Evolutionary conservation across 2,113 vertebrate species (phyloP), one percentile per base, ranked within the genome.

Genomic region (Sarotherodon lohbergeri): DNA sequence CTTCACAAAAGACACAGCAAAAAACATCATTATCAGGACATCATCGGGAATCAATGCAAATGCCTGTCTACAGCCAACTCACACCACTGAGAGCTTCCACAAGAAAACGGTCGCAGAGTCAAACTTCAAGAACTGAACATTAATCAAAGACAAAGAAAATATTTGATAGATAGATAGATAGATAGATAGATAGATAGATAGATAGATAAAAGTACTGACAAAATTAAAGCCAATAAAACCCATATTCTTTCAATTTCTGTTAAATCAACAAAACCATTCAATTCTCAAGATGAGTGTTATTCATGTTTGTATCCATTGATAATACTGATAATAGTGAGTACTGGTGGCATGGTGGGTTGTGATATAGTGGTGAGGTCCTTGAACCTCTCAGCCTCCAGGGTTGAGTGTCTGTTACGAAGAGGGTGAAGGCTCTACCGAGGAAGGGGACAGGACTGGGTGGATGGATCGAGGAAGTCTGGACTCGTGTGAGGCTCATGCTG

Each of bases 1-100:
- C 90, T 90, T 96, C 89, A 94, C 95, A 93, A 92, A 89, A 93
- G 90, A 96, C 91, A 96, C 91, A 90, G 90, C 61, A 66, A 66
- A 66, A 93, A 92, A 96, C 91, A 93, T 92, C 84, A 86, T 90
- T 54, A 48, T 88, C 84, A 83, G 88, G 91, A 94, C 93, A 88
- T 88, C 91, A 88, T 95, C 90, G 91, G 89, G 89, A 92, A 94
- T 94, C 94, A 95, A 84, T 81, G 93, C 86, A 93, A 92, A 80
- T 59, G 82, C 92, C 92, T 90, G 88, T 91, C 86, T 89, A 94
- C 83, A 89, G 86, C 90, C 94, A 95, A 94, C 91, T 95, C 93
- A 96, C 96, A 94, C 96, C 93, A 95, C 93, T 84, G 32, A 95
- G 91, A 88, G 91, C 91, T 92, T 94, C 94, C 92, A 96, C 93